These are phyloP conservation scores for Rhizomys pruinosus DNA, from an alignment of 2,113 vertebrate species.

Conservation along the genomic window DNA sequence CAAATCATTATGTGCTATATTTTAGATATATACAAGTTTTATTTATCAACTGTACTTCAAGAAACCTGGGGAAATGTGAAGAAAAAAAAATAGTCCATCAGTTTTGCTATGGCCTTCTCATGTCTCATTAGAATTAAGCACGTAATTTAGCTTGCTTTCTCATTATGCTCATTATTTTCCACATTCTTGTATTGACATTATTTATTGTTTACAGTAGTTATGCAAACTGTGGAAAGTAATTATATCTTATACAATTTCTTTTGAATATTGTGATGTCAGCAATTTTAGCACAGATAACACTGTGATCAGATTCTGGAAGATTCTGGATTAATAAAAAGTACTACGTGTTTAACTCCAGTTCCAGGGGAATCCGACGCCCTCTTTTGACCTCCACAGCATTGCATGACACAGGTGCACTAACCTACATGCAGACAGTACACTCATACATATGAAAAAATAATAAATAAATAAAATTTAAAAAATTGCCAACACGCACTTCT, in stretches of 20 bases:
- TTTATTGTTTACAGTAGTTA: neutral
- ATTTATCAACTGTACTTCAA: neutral
- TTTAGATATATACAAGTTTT: neutral
- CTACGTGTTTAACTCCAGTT: neutral
- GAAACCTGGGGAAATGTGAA: neutral
- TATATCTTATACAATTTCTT: constrained; percentile 42
- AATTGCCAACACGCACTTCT: neutral
- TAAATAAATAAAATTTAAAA: too few relatives aligned
- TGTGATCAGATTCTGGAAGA: neutral
- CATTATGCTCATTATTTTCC: neutral
- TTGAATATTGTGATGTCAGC: neutral
- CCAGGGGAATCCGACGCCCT: too few relatives aligned
- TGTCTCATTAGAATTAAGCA: neutral
- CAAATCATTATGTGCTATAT: neutral
- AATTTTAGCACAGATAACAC: neutral
- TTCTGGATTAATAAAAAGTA: neutral
- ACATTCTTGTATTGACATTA: neutral
- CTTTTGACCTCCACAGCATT: too few relatives aligned
- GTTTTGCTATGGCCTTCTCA: neutral
- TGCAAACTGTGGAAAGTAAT: neutral
- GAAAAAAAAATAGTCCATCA: neutral
- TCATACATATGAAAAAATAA: too few relatives aligned
- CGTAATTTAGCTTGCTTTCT: neutral
- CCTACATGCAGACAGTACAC: too few relatives aligned
- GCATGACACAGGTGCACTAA: too few relatives aligned